Conservation (phyloP, 2,113 vertebrate species). For the Ursus arctos region DNA sequence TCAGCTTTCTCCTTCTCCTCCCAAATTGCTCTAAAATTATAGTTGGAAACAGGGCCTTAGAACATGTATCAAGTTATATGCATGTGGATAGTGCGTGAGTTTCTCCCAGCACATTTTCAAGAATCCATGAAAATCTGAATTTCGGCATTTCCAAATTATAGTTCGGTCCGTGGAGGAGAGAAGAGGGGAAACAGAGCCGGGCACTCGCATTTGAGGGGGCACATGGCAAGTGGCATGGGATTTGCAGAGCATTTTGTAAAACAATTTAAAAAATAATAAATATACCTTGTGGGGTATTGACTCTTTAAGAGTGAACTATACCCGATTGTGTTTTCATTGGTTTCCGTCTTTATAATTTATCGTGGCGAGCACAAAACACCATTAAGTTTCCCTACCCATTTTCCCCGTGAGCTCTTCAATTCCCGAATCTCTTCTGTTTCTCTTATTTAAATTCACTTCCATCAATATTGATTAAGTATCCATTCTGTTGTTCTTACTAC, state of each 20-base stretch:
- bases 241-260: background rate
- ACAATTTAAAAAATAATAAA: background rate
- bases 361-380: background rate
- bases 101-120: background rate
- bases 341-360: conserved; percentile 12
- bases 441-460: conserved; percentile 61
- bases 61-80: background rate
- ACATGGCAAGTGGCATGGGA: too few species aligned
- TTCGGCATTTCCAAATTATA: background rate
- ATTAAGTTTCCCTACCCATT: background rate
- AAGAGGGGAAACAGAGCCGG: background rate
- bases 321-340: background rate
- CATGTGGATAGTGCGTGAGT: background rate
- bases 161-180: background rate
- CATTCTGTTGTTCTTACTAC: background rate
- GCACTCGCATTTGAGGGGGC: background rate
- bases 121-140: background rate
- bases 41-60: background rate
- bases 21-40: background rate
- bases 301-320: background rate
- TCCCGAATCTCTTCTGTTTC: background rate
- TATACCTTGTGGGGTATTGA: background rate
- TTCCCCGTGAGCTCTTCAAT: background rate
- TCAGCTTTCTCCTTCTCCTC: background rate
- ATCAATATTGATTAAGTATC: conserved; percentile 6